A percentile compares a stretch with the other conserved stretches of the same genome.
Conservation (phyloP, 2,888 invertebrate species). For the Chironomus tentans region DNA sequence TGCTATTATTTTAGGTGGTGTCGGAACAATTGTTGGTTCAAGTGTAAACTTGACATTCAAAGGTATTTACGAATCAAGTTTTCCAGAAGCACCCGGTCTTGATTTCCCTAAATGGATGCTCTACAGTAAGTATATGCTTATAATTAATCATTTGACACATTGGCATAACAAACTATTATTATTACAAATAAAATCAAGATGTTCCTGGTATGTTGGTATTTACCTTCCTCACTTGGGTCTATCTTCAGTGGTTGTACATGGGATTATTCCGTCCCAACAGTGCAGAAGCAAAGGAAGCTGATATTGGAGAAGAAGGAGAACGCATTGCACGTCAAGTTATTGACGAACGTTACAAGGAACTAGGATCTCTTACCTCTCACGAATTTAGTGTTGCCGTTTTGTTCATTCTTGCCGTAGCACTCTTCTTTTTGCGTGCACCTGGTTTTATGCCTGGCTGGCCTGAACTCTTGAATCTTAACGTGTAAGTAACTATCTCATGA, state of each 20-base stretch:
- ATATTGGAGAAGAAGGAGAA: slow-evolving; percentile 55
- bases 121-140: slow-evolving; percentile 47
- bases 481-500: slow-evolving; percentile 31
- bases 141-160: no score
- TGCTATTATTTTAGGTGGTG: slow-evolving; percentile 57
- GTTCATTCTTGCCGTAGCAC: slow-evolving; percentile 66
- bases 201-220: slow-evolving; percentile 75
- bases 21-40: slow-evolving; percentile 67
- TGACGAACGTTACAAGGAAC: slow-evolving; percentile 61
- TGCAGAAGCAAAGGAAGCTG: slow-evolving; percentile 54
- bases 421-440: slow-evolving; percentile 86
- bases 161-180: no score
- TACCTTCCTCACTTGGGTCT: slow-evolving; percentile 65
- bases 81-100: slow-evolving; percentile 51
- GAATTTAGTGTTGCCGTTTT: slow-evolving; percentile 62
- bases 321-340: slow-evolving; percentile 63
- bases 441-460: slow-evolving; percentile 54
- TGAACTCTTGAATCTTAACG: neutral
- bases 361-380: slow-evolving; percentile 71
- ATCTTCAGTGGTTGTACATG: slow-evolving; percentile 73
- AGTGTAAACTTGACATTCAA: slow-evolving; percentile 81
- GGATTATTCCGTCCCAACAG: slow-evolving; percentile 64
- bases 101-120: slow-evolving; percentile 82
- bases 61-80: slow-evolving; percentile 60
- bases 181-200: neutral